phyloP scores from a whole-genome alignment of 2,888 invertebrate genomes.

The Thalpophila matura region DNA sequence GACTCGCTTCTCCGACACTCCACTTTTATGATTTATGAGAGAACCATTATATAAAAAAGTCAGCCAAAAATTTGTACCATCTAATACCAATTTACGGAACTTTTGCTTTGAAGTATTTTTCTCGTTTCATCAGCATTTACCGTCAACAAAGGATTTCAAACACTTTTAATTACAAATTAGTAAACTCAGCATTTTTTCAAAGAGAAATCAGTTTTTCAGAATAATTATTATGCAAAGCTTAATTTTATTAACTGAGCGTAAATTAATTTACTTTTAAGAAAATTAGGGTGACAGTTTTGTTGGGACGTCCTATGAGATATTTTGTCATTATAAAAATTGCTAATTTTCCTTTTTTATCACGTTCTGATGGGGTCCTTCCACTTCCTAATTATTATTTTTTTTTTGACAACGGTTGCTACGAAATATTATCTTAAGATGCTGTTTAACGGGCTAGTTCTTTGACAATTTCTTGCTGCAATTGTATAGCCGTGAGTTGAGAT shows the following conservation, averaged over 20 bases:
- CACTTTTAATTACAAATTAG: slow-evolving; percentile 84
- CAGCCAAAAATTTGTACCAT: slow-evolving; percentile 49
- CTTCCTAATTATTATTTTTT: slow-evolving; percentile 44
- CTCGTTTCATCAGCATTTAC: slow-evolving; percentile 70
- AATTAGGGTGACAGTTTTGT: slow-evolving; percentile 74
- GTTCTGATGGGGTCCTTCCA: slow-evolving; percentile 20
- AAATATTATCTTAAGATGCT: slow-evolving; percentile 26
- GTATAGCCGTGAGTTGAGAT: too few species aligned
- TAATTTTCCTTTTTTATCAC: slow-evolving; percentile 56
- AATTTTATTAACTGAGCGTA: slow-evolving; percentile 81
- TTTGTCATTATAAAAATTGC: slow-evolving; percentile 61
- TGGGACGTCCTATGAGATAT: slow-evolving; percentile 59
- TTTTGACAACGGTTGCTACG: slow-evolving; percentile 21
- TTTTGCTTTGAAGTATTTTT: slow-evolving; percentile 65
- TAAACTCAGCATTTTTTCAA: slow-evolving; percentile 78
- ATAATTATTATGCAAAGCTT: slow-evolving; percentile 86
- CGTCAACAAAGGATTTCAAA: slow-evolving; percentile 78
- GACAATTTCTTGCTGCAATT: too few species aligned
- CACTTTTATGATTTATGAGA: slow-evolving; percentile 53
- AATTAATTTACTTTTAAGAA: slow-evolving; percentile 76
- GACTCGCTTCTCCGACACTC: slow-evolving; percentile 24
- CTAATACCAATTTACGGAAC: slow-evolving; percentile 62
- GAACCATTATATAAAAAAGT: slow-evolving; percentile 39
- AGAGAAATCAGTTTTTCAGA: slow-evolving; percentile 75
- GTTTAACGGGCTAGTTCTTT: too few species aligned